A percentile compares a stretch with the other conserved stretches of the same genome.
Evolutionary conservation across 2,888 invertebrate genomes (phyloP).

Genomic region (Machimus atricapillus): DNA sequence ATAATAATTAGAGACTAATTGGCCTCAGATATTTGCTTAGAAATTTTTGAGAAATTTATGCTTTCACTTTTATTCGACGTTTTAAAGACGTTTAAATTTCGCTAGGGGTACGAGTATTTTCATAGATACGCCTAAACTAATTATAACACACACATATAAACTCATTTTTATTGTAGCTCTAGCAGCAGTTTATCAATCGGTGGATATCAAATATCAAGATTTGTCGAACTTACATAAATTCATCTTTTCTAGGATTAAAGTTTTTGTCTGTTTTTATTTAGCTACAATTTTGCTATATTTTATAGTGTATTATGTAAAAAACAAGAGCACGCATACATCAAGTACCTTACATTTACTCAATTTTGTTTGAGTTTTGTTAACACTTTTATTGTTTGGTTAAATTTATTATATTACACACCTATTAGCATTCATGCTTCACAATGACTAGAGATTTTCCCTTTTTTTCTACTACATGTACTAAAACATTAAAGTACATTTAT

Average conservation of each 20-base stretch:
- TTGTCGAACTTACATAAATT: background rate
- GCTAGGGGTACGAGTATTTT: background rate
- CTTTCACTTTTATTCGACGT: background rate
- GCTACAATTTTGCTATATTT: background rate
- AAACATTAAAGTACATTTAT: background rate
- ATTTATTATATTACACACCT: conserved; percentile 5
- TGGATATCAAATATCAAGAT: background rate
- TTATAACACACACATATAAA: background rate
- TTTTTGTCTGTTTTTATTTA: background rate
- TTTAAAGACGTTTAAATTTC: background rate
- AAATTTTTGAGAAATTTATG: background rate
- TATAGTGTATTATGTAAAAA: conserved; percentile 1
- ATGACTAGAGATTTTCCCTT: background rate
- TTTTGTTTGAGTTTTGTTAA: conserved; percentile 24
- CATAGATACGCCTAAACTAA: background rate
- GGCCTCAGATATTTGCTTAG: background rate
- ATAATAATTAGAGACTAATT: background rate
- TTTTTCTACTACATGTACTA: background rate
- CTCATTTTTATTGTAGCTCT: background rate
- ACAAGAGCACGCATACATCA: background rate
- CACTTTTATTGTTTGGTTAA: background rate
- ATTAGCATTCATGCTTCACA: background rate
- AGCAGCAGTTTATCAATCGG: background rate
- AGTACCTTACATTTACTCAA: background rate
- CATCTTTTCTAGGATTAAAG: background rate